Base-by-base conservation (phyloP, 2,888 invertebrate species). In the Matsumyia berberina region DNA sequence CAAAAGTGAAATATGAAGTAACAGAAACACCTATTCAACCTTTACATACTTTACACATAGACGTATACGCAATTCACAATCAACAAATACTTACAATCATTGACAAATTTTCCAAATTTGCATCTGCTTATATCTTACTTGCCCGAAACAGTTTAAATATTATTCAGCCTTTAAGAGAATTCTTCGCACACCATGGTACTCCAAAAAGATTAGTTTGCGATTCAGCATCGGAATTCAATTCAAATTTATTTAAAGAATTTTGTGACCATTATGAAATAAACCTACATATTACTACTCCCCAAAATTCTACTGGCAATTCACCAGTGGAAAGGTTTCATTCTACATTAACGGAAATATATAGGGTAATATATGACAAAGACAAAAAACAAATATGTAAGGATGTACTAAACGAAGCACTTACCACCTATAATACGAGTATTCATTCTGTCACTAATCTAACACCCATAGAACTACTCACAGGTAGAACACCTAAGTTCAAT, bases 11-110 rank as follows among this genome's bases (percentile, higher is more conserved):
- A 57, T 86, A 77, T 31, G 64, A 85, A 58, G 57, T 58, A 15
- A 66, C 78, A 0, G 73, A 86, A 79, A 87, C 62, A 37, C 82
- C 77, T 31, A 11, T 3, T 5, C 73, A 69, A 39, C 78, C 87
- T 12, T 60, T 87, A 17, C 86, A 87, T 33, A 86, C 55, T 9
- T n/a, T 87, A 17, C 86, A 86, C 29, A 76, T 86, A 11, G 86
- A 86, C 49, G 62, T 86, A 4, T 87, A 87, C 24, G 58, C 62
- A 1, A 86, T 83, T 17, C 86, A 87, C 24, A 67, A 78, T 42
- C 42, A 74, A 11, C 79, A 81, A 19, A 74, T 83, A 12, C 42
- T 87, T 1, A 86, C 86, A 0, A 24, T 81, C 5, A 81, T 86
- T 7, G 77, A 72, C 15, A 42, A 66, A 64, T 86, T 79, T 58